Evolutionary conservation across 2,888 invertebrate genomes (phyloP).

Genomic region (Drosophila prolongata): DNA sequence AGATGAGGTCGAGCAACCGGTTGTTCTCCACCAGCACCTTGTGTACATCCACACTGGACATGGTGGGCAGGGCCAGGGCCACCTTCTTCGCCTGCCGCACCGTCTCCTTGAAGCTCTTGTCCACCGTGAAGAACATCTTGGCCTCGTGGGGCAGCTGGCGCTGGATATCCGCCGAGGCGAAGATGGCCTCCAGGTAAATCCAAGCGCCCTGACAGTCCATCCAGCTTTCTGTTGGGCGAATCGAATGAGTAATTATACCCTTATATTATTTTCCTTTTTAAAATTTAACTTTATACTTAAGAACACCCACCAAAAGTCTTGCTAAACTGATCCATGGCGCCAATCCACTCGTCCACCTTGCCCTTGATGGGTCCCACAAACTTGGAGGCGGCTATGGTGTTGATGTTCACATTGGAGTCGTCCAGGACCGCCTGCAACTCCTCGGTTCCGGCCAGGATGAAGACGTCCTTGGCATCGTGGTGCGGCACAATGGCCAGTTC

Average conservation of each 20-base stretch:
- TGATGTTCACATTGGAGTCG: conserved; percentile 93
- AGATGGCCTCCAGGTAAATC: conserved; percentile 97
- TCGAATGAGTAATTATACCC: too few species aligned
- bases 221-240: conserved; percentile 91
- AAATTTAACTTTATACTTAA: too few species aligned
- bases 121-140: conserved; percentile 92
- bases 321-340: conserved; percentile 89
- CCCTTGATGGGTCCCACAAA: conserved; percentile 93
- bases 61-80: conserved; percentile 92
- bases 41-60: conserved; percentile 89
- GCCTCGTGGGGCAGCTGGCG: conserved; percentile 96
- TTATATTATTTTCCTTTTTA: too few species aligned
- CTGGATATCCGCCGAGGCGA: conserved; percentile 97
- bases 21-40: conserved; percentile 90
- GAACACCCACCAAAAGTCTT: conserved; percentile 89
- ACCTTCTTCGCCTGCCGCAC: conserved; percentile 93
- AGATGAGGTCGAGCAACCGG: conserved; percentile 92
- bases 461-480: conserved; percentile 93
- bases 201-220: conserved; percentile 95
- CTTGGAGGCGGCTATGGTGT: conserved; percentile 94
- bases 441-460: conserved; percentile 92
- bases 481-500: conserved; percentile 92
- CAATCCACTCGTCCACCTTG: conserved; percentile 93
- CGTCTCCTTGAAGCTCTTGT: conserved; percentile 95
- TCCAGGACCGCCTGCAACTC: conserved; percentile 93